Conservation (phyloP, 2,888 invertebrate species). For the Nipponacmea schrenckii region DNA sequence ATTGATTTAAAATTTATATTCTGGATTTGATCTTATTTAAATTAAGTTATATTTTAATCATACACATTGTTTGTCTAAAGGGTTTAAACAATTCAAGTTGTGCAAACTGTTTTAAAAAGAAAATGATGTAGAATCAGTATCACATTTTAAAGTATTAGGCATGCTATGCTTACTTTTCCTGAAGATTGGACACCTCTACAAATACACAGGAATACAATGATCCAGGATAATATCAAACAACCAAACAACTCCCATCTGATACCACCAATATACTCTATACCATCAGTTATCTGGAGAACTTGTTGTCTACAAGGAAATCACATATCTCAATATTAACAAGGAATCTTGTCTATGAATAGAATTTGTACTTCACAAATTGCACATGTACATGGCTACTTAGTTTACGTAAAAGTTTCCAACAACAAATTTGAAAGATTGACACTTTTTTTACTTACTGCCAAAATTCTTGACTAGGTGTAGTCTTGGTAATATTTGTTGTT, state of each 20-base stretch:
- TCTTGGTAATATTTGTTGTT: conserved; percentile 6
- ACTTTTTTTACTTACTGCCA: conserved; percentile 50
- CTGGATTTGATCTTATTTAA: no score
- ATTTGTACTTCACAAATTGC: no score
- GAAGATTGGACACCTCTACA: conserved; percentile 55
- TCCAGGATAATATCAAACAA: conserved; percentile 51
- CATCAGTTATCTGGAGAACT: conserved; percentile 45
- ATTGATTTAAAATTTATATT: no score
- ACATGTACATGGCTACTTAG: no score
- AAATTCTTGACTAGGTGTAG: conserved; percentile 41
- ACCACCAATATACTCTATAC: conserved; percentile 48
- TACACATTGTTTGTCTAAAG: no score
- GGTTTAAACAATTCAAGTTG: no score
- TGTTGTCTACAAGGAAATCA: conserved; percentile 32
- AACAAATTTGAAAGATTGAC: no score
- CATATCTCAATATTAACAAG: not conserved
- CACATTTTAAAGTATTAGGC: no score
- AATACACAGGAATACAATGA: conserved; percentile 52
- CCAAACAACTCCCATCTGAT: conserved; percentile 47
- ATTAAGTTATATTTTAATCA: no score
- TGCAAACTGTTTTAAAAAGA: no score
- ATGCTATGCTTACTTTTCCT: conserved; percentile 37
- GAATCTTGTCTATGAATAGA: not conserved
- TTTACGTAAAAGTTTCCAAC: no score
- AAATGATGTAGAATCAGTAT: no score